A percentile compares a stretch with the other conserved stretches of the same genome.
phyloP scores from a whole-genome alignment of 2,888 invertebrate genomes.

The Chrysomela aeneicollis region DNA sequence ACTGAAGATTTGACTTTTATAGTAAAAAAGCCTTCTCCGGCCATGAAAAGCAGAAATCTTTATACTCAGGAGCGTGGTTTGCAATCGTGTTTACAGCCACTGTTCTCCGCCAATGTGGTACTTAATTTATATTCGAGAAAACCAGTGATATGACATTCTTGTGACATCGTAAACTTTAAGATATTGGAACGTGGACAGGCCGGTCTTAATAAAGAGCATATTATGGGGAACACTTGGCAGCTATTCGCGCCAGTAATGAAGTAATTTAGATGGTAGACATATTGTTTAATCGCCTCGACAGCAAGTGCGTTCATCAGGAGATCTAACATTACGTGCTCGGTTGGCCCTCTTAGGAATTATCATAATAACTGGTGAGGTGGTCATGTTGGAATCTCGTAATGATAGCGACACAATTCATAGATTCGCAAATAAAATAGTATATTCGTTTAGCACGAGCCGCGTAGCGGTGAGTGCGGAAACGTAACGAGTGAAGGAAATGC shows the following conservation, averaged over 20 bases:
- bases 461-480: too few species aligned
- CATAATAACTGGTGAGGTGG: background rate
- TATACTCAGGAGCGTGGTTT: too few species aligned
- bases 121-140: conserved; percentile 58
- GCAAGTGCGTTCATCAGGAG: conserved; percentile 24
- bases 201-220: conserved; percentile 55
- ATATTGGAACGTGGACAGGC: conserved; percentile 57
- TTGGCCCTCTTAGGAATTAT: background rate
- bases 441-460: too few species aligned
- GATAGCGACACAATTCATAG: too few species aligned
- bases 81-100: background rate
- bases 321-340: background rate
- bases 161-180: conserved; percentile 60
- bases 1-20: too few species aligned
- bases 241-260: conserved; percentile 54
- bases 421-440: too few species aligned
- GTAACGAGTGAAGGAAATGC: too few species aligned
- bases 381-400: background rate
- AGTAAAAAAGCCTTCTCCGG: too few species aligned
- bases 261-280: conserved; percentile 59
- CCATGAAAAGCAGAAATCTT: too few species aligned
- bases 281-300: conserved; percentile 48
- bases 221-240: conserved; percentile 34
- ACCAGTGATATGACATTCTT: conserved; percentile 61
- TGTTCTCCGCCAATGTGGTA: conserved; percentile 16